phyloP scores from a whole-genome alignment of 2,888 invertebrate genomes.

The Coenonympha glycerion region DNA sequence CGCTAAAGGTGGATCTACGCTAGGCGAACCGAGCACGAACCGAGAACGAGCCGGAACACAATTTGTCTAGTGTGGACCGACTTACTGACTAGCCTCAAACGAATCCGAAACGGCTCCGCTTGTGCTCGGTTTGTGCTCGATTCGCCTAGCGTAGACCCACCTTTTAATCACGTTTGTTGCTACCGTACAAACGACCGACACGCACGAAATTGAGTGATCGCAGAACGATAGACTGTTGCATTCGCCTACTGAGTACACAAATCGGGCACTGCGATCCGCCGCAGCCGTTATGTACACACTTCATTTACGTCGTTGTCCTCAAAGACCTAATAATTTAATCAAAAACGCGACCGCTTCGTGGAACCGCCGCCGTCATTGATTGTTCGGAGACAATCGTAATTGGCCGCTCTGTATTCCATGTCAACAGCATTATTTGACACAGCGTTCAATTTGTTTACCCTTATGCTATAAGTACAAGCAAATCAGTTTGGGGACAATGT shows the following conservation, averaged over 20 bases:
- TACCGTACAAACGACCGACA: neutral
- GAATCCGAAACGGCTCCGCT: neutral
- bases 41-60: too few species aligned
- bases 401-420: conserved; percentile 21
- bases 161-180: too few species aligned
- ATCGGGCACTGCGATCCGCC: conserved; percentile 10
- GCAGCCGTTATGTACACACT: conserved; percentile 33
- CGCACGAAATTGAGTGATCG: conserved; percentile 10
- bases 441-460: neutral
- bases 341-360: conserved; percentile 35
- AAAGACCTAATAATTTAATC: conserved; percentile 52
- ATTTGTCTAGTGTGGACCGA: too few species aligned
- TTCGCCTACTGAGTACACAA: conserved; percentile 14
- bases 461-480: neutral
- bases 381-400: conserved; percentile 28
- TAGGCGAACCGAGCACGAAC: too few species aligned
- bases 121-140: neutral
- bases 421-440: conserved; percentile 17
- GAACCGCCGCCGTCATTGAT: conserved; percentile 27
- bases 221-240: conserved; percentile 13
- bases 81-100: too few species aligned
- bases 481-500: conserved; percentile 10
- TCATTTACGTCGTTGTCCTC: conserved; percentile 32
- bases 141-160: too few species aligned
- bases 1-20: too few species aligned